phyloP scores from a whole-genome alignment of 2,797 vertebrate species.

The Rhinoraja longicauda region DNA sequence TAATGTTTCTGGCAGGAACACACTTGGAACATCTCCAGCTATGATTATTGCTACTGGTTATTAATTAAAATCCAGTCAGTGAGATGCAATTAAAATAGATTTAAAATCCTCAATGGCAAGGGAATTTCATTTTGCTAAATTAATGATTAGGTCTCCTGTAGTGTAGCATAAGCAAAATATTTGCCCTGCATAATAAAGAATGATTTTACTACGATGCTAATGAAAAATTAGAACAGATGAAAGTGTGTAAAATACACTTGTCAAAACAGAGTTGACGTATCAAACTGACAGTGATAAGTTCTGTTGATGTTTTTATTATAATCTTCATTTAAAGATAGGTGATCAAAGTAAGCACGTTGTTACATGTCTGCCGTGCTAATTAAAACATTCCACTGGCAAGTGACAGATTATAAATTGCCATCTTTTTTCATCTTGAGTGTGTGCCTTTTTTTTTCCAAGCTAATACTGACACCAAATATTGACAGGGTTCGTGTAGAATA shows the following conservation, averaged over 20 bases:
- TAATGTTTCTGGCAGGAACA: constrained; percentile 26
- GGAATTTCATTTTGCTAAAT: constrained; percentile 38
- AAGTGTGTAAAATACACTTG: constrained; percentile 35
- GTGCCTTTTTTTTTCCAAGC: background rate
- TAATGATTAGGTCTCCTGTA: constrained; percentile 35
- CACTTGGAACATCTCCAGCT: constrained; percentile 35
- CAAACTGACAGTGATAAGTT: constrained; percentile 36
- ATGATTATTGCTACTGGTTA: constrained; percentile 38
- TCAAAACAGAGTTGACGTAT: constrained; percentile 31
- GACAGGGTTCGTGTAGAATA: constrained; percentile 14
- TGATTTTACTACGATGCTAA: constrained; percentile 27
- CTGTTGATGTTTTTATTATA: constrained; percentile 39
- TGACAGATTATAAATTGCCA: constrained; percentile 32
- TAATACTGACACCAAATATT: constrained; percentile 1
- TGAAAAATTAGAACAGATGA: constrained; percentile 39
- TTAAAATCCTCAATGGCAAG: constrained; percentile 39
- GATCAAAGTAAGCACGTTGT: constrained; percentile 29
- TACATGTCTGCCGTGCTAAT: constrained; percentile 27
- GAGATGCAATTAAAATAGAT: constrained; percentile 38
- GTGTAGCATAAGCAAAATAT: constrained; percentile 39
- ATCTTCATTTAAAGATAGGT: constrained; percentile 31
- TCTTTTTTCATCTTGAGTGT: constrained; percentile 25
- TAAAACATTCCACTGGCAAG: constrained; percentile 31
- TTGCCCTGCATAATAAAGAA: constrained; percentile 37
- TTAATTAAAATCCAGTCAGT: constrained; percentile 39